Percentiles rank a stretch among this genome's conserved stretches.
Evolutionary conservation across 2,888 invertebrate genomes (phyloP).

Genomic region (Dendrolimus pini): DNA sequence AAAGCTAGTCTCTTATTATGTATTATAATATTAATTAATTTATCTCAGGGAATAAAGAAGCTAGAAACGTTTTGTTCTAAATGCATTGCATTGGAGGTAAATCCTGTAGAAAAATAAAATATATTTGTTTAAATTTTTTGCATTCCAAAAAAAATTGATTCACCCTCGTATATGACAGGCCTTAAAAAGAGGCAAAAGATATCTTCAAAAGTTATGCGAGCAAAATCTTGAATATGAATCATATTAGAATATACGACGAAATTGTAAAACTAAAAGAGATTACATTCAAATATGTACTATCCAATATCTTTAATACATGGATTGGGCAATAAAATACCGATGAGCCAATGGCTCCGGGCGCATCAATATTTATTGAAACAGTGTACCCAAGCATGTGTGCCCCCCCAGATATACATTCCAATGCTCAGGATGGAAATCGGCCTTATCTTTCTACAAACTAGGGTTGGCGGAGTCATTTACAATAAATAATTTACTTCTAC

Average conservation of each 20-base stretch:
- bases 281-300: neutral
- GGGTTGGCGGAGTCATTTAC: neutral
- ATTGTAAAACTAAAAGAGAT: neutral
- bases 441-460: neutral
- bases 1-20: too few species aligned
- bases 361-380: neutral
- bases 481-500: too few species aligned
- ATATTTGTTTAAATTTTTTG: neutral
- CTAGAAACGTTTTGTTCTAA: neutral
- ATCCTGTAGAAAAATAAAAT: neutral
- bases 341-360: neutral
- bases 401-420: neutral
- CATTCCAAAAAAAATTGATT: too few species aligned
- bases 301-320: neutral
- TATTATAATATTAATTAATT: neutral
- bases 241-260: neutral
- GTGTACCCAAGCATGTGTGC: neutral
- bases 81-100: too few species aligned
- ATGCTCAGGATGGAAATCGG: neutral
- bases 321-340: neutral
- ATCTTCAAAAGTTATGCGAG: too few species aligned
- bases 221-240: too few species aligned
- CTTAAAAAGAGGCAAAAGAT: too few species aligned
- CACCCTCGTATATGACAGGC: too few species aligned
- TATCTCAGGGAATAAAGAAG: neutral